phyloP scores from a whole-genome alignment of 2,888 invertebrate species.

The Cosmorhoe ocellata region DNA sequence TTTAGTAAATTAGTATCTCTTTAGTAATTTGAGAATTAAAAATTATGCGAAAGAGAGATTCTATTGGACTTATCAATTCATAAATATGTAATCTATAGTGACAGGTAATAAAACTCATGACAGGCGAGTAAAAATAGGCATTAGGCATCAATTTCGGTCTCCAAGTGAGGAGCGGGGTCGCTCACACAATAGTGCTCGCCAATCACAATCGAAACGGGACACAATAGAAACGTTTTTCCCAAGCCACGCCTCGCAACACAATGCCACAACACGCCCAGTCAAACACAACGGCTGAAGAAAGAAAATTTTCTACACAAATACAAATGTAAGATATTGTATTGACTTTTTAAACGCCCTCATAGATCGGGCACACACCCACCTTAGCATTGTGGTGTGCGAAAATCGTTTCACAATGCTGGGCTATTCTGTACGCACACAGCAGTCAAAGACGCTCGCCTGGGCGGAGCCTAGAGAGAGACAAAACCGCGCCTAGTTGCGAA shows the following conservation, averaged over 20 bases:
- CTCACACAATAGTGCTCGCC: conserved; percentile 65
- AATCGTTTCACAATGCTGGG: conserved; percentile 70
- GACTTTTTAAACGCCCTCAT: conserved; percentile 82
- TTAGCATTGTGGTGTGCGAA: conserved; percentile 76
- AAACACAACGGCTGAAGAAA: conserved; percentile 64
- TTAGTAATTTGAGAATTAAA: too few relatives aligned
- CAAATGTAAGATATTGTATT: conserved; percentile 77
- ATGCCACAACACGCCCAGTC: conserved; percentile 73
- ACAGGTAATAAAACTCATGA: conserved; percentile 12
- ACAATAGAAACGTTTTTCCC: conserved; percentile 73
- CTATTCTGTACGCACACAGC: conserved; percentile 70
- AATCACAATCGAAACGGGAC: conserved; percentile 62
- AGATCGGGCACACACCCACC: conserved; percentile 76
- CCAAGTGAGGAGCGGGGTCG: conserved; percentile 29
- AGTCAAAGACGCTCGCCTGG: conserved; percentile 66
- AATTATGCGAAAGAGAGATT: background rate
- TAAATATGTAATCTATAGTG: conserved; percentile 13
- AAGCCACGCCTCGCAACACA: conserved; percentile 74
- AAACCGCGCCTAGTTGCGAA: conserved; percentile 59
- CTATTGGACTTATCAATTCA: background rate
- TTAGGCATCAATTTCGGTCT: conserved; percentile 35
- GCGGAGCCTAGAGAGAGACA: conserved; percentile 78
- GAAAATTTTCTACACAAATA: conserved; percentile 78
- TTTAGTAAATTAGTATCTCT: too few relatives aligned
- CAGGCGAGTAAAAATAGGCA: conserved; percentile 25